phyloP scores from a whole-genome alignment of 2,888 invertebrate species.

The Latrodectus elegans region DNA sequence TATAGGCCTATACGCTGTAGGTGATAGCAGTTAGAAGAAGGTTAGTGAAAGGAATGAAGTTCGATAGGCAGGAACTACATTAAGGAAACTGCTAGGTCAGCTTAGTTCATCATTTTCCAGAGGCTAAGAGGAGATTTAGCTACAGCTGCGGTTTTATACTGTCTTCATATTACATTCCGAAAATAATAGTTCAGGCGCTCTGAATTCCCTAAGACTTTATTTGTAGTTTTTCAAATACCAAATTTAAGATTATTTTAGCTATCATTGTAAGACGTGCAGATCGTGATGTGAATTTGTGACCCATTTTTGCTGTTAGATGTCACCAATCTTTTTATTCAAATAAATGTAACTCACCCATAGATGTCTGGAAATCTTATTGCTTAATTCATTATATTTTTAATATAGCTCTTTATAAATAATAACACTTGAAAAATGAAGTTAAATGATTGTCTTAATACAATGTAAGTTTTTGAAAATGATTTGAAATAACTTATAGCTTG shows the following conservation, averaged over 20 bases:
- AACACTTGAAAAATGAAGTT: too few species aligned
- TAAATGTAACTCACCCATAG: neutral
- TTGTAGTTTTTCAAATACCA: constrained; percentile 43
- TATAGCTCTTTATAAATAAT: too few species aligned
- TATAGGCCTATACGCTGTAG: constrained; percentile 63
- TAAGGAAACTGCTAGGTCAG: constrained; percentile 63
- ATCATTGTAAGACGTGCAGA: constrained; percentile 60
- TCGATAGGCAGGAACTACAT: constrained; percentile 41
- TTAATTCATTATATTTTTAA: too few species aligned
- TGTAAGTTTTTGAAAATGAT: too few species aligned
- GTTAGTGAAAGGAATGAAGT: constrained; percentile 58
- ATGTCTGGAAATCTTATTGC: neutral
- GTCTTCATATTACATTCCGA: constrained; percentile 62
- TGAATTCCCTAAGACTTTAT: constrained; percentile 60
- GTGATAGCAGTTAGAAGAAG: constrained; percentile 65
- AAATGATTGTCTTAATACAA: too few species aligned
- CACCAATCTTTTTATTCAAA: constrained; percentile 3
- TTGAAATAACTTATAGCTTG: too few species aligned
- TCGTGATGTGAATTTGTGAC: constrained; percentile 58
- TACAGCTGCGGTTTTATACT: constrained; percentile 59
- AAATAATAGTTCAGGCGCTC: constrained; percentile 49
- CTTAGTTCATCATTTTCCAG: constrained; percentile 37
- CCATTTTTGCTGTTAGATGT: constrained; percentile 37
- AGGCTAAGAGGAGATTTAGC: constrained; percentile 52
- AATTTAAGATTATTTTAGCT: constrained; percentile 37